Evolutionary conservation across 2,797 vertebrate genomes (phyloP).

Genomic region (Spatula versicolor): DNA sequence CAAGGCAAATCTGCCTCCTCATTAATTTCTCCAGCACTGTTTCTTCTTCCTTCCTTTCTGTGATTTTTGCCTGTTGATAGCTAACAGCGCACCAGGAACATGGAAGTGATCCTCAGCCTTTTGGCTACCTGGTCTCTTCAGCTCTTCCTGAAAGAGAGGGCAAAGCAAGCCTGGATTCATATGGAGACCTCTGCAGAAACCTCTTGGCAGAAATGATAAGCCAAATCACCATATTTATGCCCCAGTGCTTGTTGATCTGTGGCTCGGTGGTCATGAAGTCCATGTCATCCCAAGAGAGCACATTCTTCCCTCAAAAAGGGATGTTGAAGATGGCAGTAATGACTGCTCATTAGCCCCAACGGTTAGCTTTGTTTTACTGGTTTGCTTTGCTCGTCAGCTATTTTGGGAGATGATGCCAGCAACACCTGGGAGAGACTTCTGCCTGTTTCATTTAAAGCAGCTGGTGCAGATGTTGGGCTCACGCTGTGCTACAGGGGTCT

Average conservation of each 20-base stretch:
- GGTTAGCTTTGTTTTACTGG: neutral
- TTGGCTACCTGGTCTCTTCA: neutral
- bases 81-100: neutral
- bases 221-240: neutral
- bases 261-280: rapidly evolving
- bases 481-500: rapidly evolving
- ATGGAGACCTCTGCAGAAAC: neutral
- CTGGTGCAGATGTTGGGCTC: rapidly evolving
- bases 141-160: neutral
- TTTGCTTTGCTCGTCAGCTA: neutral
- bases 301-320: neutral
- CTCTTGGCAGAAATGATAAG: neutral
- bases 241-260: neutral
- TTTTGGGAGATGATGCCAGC: neutral
- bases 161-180: neutral
- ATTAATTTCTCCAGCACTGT: neutral
- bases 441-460: neutral
- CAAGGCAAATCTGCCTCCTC: neutral
- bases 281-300: neutral
- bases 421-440: neutral
- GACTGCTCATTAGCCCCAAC: neutral
- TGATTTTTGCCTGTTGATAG: neutral
- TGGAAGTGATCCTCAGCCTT: neutral
- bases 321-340: neutral
- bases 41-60: neutral